phyloP scores from a whole-genome alignment of 2,113 vertebrate species.

The Lophius piscatorius region DNA sequence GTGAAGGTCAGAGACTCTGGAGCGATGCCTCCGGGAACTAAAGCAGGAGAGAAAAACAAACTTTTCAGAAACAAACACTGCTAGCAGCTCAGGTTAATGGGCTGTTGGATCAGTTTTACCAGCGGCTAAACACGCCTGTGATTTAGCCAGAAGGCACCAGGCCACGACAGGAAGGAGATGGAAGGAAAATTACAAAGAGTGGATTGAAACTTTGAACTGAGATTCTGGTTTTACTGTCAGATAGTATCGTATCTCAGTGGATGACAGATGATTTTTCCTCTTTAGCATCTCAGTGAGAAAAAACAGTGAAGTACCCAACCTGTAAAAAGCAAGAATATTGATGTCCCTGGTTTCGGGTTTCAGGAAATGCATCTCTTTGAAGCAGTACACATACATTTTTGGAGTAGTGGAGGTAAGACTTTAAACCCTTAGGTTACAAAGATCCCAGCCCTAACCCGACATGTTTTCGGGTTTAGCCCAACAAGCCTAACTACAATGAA shows the following conservation, averaged over 20 bases:
- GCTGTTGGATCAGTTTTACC: conserved; percentile 30
- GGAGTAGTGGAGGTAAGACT: too few relatives aligned
- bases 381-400: neutral
- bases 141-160: conserved; percentile 30
- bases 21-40: conserved; percentile 92
- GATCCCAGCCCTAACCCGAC: too few relatives aligned
- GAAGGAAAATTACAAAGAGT: conserved; percentile 12
- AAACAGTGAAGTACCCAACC: conserved; percentile 42
- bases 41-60: conserved; percentile 50
- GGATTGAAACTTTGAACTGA: conserved; percentile 43
- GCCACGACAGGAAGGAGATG: conserved; percentile 11
- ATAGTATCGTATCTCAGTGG: conserved; percentile 46
- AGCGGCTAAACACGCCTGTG: conserved; percentile 50
- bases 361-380: conserved; percentile 31
- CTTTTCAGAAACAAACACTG: conserved; percentile 55
- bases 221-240: conserved; percentile 53
- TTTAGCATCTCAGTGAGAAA: conserved; percentile 50
- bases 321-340: conserved; percentile 8
- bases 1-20: conserved; percentile 92
- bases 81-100: conserved; percentile 38
- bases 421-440: too few relatives aligned
- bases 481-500: too few relatives aligned
- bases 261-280: conserved; percentile 64
- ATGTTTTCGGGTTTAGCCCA: too few relatives aligned
- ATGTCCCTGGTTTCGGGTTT: conserved; percentile 15